Conservation (phyloP, 2,113 vertebrate species). For the Corythaeola cristata region DNA sequence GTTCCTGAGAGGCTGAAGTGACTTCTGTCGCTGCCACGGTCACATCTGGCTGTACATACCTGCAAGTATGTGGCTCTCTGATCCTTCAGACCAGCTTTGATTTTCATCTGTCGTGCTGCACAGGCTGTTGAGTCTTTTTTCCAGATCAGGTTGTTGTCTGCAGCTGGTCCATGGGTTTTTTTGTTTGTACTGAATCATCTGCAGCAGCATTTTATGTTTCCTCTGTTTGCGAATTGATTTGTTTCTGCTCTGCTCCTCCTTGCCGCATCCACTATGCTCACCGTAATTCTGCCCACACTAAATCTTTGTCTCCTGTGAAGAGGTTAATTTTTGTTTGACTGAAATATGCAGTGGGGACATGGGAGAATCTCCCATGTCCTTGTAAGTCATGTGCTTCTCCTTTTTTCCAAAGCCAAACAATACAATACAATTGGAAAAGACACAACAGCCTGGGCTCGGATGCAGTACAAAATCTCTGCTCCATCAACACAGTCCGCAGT, state of each 20-base stretch:
- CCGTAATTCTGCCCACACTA: background rate
- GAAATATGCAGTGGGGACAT: background rate
- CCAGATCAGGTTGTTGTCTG: background rate
- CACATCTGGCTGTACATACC: background rate
- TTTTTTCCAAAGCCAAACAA: background rate
- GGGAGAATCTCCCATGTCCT: background rate
- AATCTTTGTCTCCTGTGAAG: background rate
- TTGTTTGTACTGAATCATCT: background rate
- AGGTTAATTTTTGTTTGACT: background rate
- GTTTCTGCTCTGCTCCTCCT: background rate
- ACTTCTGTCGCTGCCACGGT: background rate
- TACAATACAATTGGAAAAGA: background rate
- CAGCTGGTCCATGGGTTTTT: background rate
- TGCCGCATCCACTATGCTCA: fast-evolving
- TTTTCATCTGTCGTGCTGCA: background rate
- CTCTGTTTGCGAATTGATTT: background rate
- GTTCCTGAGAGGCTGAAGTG: background rate
- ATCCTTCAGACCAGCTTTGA: background rate
- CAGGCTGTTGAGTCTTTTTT: background rate
- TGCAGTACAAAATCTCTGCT: background rate
- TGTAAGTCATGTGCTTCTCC: background rate
- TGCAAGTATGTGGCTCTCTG: background rate
- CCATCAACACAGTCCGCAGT: background rate
- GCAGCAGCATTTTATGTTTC: background rate
- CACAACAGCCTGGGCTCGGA: background rate